phyloP scores from a whole-genome alignment of 2,888 invertebrate species.

The Sceliomorpha sp. region DNA sequence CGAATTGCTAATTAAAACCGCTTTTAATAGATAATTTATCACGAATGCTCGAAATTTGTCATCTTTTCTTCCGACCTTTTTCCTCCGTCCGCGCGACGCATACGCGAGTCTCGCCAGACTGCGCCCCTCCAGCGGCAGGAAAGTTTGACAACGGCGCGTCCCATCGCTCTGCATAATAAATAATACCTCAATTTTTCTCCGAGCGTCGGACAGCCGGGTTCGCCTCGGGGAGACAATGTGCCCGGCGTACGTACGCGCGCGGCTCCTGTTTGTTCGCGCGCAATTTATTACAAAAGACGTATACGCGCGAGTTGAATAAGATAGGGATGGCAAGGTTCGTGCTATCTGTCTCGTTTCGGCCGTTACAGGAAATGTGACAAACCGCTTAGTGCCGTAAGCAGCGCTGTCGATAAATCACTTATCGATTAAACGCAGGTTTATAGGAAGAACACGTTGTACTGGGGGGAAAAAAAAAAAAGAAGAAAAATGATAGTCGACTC shows the following conservation, averaged over 20 bases:
- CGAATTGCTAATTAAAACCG: no score
- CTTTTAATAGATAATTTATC: conserved; percentile 1
- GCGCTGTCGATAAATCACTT: neutral
- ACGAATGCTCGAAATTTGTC: conserved; percentile 29
- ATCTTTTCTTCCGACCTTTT: neutral
- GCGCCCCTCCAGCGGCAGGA: conserved; percentile 21
- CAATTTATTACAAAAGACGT: conserved; percentile 41
- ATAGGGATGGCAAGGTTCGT: conserved; percentile 16
- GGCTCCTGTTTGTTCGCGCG: conserved; percentile 27
- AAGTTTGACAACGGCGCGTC: conserved; percentile 35
- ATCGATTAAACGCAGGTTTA: neutral
- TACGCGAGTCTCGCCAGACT: conserved; percentile 16
- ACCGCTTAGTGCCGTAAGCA: neutral
- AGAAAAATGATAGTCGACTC: no score
- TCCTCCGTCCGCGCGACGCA: conserved; percentile 20
- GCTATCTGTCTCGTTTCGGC: neutral
- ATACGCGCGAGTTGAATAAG: conserved; percentile 23
- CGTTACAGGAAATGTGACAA: conserved; percentile 6
- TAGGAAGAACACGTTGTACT: no score
- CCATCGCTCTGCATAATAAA: conserved; percentile 39
- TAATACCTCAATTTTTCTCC: conserved; percentile 40
- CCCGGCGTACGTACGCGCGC: conserved; percentile 4
- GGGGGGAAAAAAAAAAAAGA: no score
- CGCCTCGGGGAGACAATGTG: conserved; percentile 28
- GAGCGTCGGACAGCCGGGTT: conserved; percentile 23